phyloP scores from a whole-genome alignment of 2,113 vertebrate genomes.

The Hipposideros armiger region DNA sequence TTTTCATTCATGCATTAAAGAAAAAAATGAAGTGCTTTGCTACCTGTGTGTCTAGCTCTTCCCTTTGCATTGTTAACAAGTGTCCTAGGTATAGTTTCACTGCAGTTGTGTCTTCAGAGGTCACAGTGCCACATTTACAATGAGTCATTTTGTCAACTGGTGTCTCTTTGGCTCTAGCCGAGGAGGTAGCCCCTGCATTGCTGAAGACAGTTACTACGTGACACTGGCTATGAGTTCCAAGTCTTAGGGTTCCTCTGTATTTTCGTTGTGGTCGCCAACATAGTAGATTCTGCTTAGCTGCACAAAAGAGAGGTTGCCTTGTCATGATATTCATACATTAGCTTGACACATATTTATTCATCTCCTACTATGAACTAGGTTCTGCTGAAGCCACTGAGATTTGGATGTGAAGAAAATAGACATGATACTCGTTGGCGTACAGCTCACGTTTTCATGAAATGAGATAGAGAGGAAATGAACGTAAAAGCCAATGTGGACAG shows the following conservation, averaged over 20 bases:
- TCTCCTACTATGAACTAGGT: background rate
- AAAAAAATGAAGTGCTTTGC: background rate
- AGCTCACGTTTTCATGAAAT: background rate
- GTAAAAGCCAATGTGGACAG: background rate
- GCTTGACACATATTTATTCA: background rate
- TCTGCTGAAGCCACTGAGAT: background rate
- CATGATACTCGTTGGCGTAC: background rate
- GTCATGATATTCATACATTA: background rate
- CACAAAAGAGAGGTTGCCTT: background rate
- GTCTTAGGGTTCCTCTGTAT: background rate
- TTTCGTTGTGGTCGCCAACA: background rate
- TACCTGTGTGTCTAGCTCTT: background rate
- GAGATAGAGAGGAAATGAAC: background rate
- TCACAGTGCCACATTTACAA: background rate
- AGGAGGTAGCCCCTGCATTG: background rate
- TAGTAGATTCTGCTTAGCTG: background rate
- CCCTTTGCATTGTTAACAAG: background rate
- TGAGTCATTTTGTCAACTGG: background rate
- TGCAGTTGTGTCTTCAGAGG: background rate
- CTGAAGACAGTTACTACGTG: background rate
- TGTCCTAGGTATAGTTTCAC: background rate
- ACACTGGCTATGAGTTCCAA: background rate
- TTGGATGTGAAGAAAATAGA: background rate
- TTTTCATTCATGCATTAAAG: background rate
- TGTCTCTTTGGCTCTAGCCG: background rate